These are phyloP conservation scores for Argentina silus DNA, from an alignment of 2,797 vertebrate genomes.

Conservation along the genomic window DNA sequence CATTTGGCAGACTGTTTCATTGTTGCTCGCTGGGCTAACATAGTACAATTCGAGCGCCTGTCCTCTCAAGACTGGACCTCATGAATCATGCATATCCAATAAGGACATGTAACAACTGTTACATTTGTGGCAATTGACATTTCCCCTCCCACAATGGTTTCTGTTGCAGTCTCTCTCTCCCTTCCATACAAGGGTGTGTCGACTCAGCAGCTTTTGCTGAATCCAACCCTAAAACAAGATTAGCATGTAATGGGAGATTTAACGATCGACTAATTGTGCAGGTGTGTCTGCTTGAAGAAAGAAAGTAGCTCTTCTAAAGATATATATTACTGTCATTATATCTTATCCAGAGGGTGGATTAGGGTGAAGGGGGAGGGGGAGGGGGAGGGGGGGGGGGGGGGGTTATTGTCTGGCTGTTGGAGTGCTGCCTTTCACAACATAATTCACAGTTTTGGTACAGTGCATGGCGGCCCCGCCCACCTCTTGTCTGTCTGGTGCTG, in stretches of 20 bases:
- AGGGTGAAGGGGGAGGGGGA: not conserved
- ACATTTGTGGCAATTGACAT: not conserved
- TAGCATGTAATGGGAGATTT: not conserved
- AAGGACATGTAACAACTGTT: not conserved
- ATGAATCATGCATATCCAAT: not conserved
- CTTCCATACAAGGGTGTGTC: slow-evolving; percentile 35
- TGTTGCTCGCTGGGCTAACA: not conserved
- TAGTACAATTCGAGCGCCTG: not conserved
- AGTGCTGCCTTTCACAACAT: slow-evolving; percentile 3
- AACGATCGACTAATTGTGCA: slow-evolving; percentile 9
- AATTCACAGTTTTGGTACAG: not conserved
- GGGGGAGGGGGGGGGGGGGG: slow-evolving; percentile 9
- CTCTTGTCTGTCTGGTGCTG: slow-evolving; percentile 13
- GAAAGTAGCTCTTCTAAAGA: not conserved
- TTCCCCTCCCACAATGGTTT: slow-evolving; percentile 31
- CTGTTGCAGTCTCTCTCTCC: not conserved
- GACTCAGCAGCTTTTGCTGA: slow-evolving; percentile 21
- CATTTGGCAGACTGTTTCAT: not conserved
- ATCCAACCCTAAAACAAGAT: slow-evolving; percentile 36
- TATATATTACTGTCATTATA: not conserved
- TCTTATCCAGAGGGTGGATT: not conserved
- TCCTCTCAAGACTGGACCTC: not conserved
- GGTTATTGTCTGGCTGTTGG: not conserved
- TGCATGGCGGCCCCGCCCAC: slow-evolving; percentile 12
- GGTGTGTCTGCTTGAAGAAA: slow-evolving; percentile 8